Percentiles rank a stretch among this genome's conserved stretches.
Conservation (phyloP, 2,797 vertebrate species). For the Anas bernieri region DNA sequence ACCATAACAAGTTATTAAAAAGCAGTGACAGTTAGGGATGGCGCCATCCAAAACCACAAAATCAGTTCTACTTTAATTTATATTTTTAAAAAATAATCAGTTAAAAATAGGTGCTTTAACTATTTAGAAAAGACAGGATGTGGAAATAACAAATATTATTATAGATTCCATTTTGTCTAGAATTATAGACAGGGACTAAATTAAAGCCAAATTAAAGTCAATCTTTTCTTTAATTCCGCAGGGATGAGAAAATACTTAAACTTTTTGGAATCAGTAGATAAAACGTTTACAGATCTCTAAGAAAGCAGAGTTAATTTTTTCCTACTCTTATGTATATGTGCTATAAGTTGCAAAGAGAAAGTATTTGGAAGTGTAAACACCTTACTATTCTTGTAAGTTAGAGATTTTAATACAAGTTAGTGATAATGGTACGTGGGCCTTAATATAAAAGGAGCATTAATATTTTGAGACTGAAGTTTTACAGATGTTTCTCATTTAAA, state of each 20-base stretch:
- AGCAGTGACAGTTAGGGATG: background rate
- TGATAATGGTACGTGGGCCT: background rate
- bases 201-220: background rate
- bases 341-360: background rate
- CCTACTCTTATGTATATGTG: background rate
- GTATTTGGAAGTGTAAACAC: background rate
- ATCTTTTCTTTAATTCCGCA: background rate
- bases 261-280: background rate
- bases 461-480: background rate
- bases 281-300: background rate
- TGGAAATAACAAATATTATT: background rate
- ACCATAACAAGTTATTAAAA: background rate
- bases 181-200: background rate
- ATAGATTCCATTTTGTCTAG: background rate
- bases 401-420: background rate
- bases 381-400: background rate
- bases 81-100: background rate
- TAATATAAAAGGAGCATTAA: background rate
- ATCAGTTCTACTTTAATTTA: background rate
- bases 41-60: background rate
- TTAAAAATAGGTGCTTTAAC: background rate
- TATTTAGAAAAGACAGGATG: background rate
- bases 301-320: background rate
- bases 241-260: background rate
- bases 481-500: background rate